Conservation (phyloP, 2,888 invertebrate species). For the Noctua comes region DNA sequence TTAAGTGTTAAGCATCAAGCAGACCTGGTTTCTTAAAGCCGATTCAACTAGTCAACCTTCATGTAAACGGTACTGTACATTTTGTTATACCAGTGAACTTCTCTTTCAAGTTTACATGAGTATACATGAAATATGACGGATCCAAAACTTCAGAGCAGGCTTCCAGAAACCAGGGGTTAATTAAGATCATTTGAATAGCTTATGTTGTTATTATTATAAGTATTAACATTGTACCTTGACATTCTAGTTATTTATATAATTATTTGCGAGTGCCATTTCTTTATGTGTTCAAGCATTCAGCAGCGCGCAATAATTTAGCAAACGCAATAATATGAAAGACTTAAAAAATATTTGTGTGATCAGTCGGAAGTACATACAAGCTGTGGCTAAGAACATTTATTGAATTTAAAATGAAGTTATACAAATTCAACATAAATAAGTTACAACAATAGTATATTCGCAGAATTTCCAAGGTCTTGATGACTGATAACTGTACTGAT, state of each 20-base stretch:
- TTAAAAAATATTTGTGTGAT: neutral
- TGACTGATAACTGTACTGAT: neutral
- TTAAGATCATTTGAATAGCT: slow-evolving; percentile 9
- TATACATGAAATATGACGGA: neutral
- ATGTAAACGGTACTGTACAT: neutral
- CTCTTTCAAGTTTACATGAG: neutral
- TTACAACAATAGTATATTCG: neutral
- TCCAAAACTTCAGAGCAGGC: neutral
- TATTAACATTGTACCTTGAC: slow-evolving; percentile 12
- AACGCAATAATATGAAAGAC: neutral
- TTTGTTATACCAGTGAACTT: neutral
- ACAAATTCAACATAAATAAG: slow-evolving; percentile 3
- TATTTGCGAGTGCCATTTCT: slow-evolving; percentile 35
- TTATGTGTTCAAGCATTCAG: slow-evolving; percentile 28
- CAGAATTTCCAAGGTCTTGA: neutral
- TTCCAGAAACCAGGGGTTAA: slow-evolving; percentile 7
- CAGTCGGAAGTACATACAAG: slow-evolving; percentile 12
- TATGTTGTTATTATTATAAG: slow-evolving; percentile 6
- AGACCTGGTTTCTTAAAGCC: slow-evolving; percentile 17
- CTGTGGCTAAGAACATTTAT: slow-evolving; percentile 14
- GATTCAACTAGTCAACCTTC: neutral
- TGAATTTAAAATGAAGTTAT: neutral
- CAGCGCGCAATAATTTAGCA: slow-evolving; percentile 20
- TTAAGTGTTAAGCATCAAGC: slow-evolving; percentile 23
- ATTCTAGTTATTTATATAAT: slow-evolving; percentile 1